phyloP scores from a whole-genome alignment of 1,140 invertebrate genomes.

The Kradibia gibbosae region DNA sequence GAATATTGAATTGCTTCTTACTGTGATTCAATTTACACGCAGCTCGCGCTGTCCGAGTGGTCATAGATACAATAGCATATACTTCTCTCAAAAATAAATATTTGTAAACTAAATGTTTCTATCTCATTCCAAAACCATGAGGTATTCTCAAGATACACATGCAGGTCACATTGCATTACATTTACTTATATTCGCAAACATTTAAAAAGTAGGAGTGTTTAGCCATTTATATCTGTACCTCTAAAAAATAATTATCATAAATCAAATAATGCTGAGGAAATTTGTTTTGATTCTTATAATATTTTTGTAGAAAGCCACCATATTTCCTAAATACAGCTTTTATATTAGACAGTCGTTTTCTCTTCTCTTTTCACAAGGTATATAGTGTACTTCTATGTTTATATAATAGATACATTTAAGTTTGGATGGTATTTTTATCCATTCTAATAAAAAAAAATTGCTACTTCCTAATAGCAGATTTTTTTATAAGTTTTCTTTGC shows the following conservation, averaged over 20 bases:
- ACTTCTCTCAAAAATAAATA: background rate
- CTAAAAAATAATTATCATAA: background rate
- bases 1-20: background rate
- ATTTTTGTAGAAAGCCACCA: background rate
- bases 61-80: background rate
- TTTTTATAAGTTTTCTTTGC: background rate
- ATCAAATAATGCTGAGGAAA: background rate
- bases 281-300: background rate
- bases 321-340: background rate
- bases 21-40: background rate
- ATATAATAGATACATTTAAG: background rate
- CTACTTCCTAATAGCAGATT: background rate
- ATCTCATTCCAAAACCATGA: background rate
- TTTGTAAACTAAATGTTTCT: background rate
- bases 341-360: too few relatives aligned
- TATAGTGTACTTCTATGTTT: background rate
- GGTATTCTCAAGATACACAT: background rate
- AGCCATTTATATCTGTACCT: background rate
- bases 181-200: constrained; percentile 4
- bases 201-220: background rate
- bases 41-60: background rate
- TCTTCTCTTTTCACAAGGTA: background rate
- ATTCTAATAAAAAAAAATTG: background rate
- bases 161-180: too few relatives aligned
- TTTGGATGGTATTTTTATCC: background rate